Evolutionary conservation across 2,797 vertebrate species (phyloP).

Genomic region (Pitangus sulphuratus): DNA sequence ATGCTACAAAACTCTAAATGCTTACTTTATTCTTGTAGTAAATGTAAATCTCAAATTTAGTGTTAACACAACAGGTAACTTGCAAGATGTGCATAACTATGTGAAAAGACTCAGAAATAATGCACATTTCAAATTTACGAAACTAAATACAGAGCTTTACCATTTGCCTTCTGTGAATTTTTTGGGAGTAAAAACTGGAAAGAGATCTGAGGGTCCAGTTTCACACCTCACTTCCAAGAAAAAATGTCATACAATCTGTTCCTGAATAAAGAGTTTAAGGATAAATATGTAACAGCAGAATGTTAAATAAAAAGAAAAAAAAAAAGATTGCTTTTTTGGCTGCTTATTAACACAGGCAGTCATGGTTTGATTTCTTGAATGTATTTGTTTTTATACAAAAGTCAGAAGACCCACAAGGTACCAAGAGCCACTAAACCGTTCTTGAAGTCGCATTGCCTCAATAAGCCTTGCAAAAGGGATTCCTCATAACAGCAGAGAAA

Average conservation of each 20-base stretch:
- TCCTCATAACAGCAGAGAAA: not conserved
- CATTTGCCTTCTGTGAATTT: not conserved
- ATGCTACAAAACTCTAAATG: not conserved
- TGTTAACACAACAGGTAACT: not conserved
- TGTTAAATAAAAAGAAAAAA: not conserved
- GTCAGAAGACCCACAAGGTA: not conserved
- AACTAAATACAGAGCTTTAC: not conserved
- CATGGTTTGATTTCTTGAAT: not conserved
- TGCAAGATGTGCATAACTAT: not conserved
- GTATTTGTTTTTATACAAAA: not conserved
- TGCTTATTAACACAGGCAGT: not conserved
- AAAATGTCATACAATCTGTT: not conserved
- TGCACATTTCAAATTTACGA: not conserved
- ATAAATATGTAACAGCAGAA: not conserved
- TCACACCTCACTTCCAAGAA: not conserved
- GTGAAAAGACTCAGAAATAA: not conserved
- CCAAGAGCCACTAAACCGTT: not conserved
- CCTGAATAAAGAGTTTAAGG: not conserved
- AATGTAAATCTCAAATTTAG: not conserved
- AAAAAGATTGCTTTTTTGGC: rapidly evolving
- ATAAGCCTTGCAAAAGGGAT: not conserved
- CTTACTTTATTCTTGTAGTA: not conserved
- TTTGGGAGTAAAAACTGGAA: not conserved
- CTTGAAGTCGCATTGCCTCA: not conserved
- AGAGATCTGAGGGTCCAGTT: not conserved